A percentile compares a stretch with the other conserved stretches of the same genome.
Evolutionary conservation across 2,888 invertebrate genomes (phyloP).

Genomic region (Mystacides longicornis): DNA sequence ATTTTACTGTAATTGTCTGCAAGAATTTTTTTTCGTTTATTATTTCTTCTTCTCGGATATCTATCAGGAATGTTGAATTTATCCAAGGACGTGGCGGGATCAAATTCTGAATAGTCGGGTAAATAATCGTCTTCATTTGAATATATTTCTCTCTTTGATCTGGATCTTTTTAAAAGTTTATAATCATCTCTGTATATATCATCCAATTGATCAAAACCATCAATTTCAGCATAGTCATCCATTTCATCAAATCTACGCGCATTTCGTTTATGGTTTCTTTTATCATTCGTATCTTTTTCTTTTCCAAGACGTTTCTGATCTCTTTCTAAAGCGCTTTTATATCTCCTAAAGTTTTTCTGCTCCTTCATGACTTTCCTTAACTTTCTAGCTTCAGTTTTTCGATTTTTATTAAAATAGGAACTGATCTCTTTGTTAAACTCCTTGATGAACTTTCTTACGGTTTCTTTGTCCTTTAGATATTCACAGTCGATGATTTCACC

Average conservation of each 20-base stretch:
- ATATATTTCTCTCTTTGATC: not conserved
- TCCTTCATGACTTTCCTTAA: constrained; percentile 1
- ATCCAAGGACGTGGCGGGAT: not conserved
- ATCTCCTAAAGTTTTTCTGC: not conserved
- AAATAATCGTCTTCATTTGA: not conserved
- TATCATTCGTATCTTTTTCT: constrained; percentile 3
- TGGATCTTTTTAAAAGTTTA: not conserved
- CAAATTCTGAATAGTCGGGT: not conserved
- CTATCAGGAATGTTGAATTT: not conserved
- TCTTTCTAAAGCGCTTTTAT: no score
- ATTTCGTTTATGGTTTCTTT: not conserved
- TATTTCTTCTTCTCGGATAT: constrained; percentile 33
- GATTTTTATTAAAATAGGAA: constrained; percentile 17
- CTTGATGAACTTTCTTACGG: constrained; percentile 52
- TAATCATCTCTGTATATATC: constrained; percentile 8
- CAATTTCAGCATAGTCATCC: constrained; percentile 11
- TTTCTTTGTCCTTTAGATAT: constrained; percentile 49
- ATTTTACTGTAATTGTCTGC: constrained; percentile 34
- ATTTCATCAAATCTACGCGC: not conserved
- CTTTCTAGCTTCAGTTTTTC: not conserved
- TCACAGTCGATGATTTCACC: constrained; percentile 61
- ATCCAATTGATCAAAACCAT: not conserved
- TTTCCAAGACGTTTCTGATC: not conserved
- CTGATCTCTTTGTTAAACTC: constrained; percentile 52
- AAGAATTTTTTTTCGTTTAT: not conserved